Percentiles rank a stretch among this genome's conserved stretches.
Conservation (phyloP, 2,888 invertebrate genomes). For the Sminthurides aquaticus region DNA sequence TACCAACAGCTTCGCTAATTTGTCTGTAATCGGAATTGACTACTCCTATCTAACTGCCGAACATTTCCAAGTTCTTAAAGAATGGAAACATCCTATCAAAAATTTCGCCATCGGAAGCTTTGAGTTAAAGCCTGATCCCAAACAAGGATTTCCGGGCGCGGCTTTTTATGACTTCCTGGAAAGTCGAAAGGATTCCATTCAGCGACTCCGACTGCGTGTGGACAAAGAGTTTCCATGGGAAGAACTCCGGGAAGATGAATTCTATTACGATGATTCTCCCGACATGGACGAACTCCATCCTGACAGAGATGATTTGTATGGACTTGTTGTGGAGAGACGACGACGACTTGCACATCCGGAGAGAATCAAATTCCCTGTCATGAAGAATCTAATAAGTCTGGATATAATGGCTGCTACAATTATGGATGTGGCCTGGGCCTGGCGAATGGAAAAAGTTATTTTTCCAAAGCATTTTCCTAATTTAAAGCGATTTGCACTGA, state of each 20-base stretch:
- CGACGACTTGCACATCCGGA: too few relatives aligned
- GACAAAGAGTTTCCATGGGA: slow-evolving; percentile 3
- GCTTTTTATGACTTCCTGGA: not conserved
- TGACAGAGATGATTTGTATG: too few relatives aligned
- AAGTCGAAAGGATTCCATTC: not conserved
- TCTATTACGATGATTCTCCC: not conserved
- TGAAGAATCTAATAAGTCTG: not conserved
- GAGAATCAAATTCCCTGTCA: not conserved
- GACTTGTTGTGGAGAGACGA: too few relatives aligned
- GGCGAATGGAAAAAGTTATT: not conserved
- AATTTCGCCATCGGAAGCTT: not conserved
- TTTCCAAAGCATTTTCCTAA: not conserved
- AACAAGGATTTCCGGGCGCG: not conserved
- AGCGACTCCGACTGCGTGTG: not conserved
- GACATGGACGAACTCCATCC: too few relatives aligned
- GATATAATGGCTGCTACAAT: slow-evolving; percentile 1
- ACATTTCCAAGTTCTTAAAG: too few relatives aligned
- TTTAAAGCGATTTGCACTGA: slow-evolving; percentile 4
- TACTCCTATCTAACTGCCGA: too few relatives aligned
- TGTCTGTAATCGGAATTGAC: too few relatives aligned
- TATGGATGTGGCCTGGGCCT: slow-evolving; percentile 3
- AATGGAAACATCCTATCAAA: slow-evolving; percentile 3
- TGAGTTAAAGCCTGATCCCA: slow-evolving; percentile 8
- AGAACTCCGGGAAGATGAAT: not conserved
- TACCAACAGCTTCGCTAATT: too few relatives aligned